Evolutionary conservation across 2,113 vertebrate genomes (phyloP).

Genomic region (Vanacampus margaritifer): DNA sequence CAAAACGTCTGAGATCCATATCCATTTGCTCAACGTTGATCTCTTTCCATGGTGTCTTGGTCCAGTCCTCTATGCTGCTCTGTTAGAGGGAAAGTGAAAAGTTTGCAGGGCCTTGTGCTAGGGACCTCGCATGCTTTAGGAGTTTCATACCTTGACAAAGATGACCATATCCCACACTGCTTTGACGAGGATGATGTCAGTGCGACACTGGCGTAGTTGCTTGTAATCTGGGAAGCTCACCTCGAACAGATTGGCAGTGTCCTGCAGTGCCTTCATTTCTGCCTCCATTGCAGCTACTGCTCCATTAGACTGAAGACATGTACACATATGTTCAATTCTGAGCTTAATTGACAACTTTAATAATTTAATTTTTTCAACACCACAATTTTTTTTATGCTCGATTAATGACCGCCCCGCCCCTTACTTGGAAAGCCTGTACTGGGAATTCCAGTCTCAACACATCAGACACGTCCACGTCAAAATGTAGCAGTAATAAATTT

Average conservation of each 20-base stretch:
- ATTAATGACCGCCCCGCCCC: no score
- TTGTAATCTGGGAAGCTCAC: slow-evolving; percentile 76
- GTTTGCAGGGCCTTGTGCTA: not conserved
- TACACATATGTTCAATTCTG: no score
- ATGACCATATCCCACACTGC: slow-evolving; percentile 75
- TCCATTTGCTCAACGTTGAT: slow-evolving; percentile 85
- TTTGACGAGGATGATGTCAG: slow-evolving; percentile 73
- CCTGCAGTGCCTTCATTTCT: slow-evolving; percentile 73
- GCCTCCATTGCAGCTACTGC: slow-evolving; percentile 59
- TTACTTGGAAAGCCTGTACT: no score
- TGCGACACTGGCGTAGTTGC: slow-evolving; percentile 72
- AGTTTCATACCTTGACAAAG: slow-evolving; percentile 69
- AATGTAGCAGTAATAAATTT: no score
- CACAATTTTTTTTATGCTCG: no score
- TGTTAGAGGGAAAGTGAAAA: slow-evolving; percentile 37
- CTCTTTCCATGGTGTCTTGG: slow-evolving; percentile 83
- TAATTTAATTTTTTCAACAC: no score
- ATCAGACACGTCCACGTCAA: no score
- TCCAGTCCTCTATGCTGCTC: slow-evolving; percentile 83
- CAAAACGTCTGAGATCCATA: slow-evolving; percentile 79
- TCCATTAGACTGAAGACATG: slow-evolving; percentile 48
- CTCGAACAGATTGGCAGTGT: slow-evolving; percentile 76
- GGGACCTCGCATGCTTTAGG: not conserved
- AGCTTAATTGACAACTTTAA: no score
- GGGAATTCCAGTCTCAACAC: no score